Base-by-base conservation (phyloP, 2,113 vertebrate species). In the Recurvirostra avosetta region DNA sequence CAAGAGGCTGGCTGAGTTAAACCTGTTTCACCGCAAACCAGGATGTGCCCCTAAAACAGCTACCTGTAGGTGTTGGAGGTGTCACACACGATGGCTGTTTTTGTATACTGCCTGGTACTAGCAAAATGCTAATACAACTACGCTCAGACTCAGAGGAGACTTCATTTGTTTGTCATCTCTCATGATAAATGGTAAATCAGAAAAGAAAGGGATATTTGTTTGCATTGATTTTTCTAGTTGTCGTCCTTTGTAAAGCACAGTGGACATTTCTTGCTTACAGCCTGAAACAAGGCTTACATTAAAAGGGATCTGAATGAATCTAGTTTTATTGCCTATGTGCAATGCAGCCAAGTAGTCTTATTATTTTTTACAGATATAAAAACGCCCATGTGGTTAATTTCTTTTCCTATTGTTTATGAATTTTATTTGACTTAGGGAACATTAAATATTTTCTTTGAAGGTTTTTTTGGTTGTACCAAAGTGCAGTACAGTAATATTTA, bases 231-330 rank as follows among this genome's bases (percentile, higher is more conserved):
- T 98, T 94, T 96, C 95, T 98, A 97, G 82, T 97, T 12, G 91
- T 97, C 73, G 92, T 98, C 96, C 98, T 97, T 98, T 97, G 94
- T 97, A 98, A 98, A 98, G 98, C 98, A 98, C 98, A 98, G 98
- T 95, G 97, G 97, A 98, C 97, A 94, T 96, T 97, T 96, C 92
- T 91, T 88, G 93, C 93, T 90, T 80, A 63, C 53, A 95, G 98
- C 97, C 97, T n/a, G 96, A 94, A 96, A 84, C 15, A 4, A 91
- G 96, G 92, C 90, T 56, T 81, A 47, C 8, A 9, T 49, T 75
- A 90, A 96, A 94, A 97, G 96, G 80, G 91, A 96, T 88, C 43
- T 63, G 93, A 97, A 89, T 91, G 86, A 97, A 93, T 93, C 90
- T 74, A 26, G 75, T 97, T 94, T 93, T 92, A 88, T 96, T 96